Evolutionary conservation across 2,888 invertebrate species (phyloP).

Genomic region (Pomacea canaliculata): DNA sequence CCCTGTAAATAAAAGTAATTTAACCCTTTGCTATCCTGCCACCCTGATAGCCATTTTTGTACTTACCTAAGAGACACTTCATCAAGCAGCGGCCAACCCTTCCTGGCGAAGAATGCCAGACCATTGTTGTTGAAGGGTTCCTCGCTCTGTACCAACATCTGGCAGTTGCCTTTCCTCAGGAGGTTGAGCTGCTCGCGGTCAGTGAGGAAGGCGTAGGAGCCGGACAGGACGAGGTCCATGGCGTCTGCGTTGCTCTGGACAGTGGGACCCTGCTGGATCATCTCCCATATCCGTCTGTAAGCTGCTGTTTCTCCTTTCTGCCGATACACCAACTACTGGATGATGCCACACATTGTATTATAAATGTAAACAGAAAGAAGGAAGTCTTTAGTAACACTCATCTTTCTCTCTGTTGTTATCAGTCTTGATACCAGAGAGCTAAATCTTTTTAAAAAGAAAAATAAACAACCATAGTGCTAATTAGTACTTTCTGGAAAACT

Average conservation of each 20-base stretch:
- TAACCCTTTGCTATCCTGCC: no score
- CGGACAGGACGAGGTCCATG: conserved; percentile 24
- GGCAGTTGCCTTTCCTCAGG: conserved; percentile 20
- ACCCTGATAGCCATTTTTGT: neutral
- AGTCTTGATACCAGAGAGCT: no score
- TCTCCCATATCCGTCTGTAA: conserved; percentile 37
- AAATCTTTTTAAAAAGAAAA: no score
- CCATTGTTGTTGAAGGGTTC: conserved; percentile 34
- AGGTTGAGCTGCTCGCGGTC: conserved; percentile 31
- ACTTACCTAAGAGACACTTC: conserved; percentile 13
- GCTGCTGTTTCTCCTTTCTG: conserved; percentile 20
- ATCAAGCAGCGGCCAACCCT: conserved; percentile 8
- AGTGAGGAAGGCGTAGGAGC: conserved; percentile 16
- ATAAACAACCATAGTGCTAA: no score
- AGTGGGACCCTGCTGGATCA: conserved; percentile 35
- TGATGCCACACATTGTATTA: no score
- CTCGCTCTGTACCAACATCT: conserved; percentile 21
- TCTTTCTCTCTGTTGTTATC: no score
- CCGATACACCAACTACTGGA: neutral
- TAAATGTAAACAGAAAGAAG: no score
- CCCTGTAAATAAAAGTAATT: no score
- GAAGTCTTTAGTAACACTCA: no score
- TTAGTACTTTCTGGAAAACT: no score
- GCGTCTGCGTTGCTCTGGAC: conserved; percentile 36
- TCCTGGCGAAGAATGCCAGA: conserved; percentile 26